These are phyloP conservation scores for Junonia oenone DNA, from an alignment of 2,888 invertebrate species.

Conservation along the genomic window DNA sequence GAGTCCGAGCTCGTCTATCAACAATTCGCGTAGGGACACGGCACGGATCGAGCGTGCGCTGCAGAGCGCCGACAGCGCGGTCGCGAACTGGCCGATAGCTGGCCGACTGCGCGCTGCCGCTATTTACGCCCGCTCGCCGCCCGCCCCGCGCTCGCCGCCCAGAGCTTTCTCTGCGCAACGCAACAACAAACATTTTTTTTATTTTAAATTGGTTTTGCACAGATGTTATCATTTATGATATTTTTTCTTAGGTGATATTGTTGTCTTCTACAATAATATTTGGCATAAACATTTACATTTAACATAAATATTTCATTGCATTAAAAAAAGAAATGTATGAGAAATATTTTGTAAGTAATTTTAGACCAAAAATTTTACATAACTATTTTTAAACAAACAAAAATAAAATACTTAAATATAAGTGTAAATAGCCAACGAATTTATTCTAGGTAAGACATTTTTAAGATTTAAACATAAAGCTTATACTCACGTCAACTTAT, in stretches of 20 bases:
- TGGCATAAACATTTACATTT: not conserved
- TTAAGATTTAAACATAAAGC: no score
- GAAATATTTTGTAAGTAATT: no score
- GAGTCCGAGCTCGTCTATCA: constrained; percentile 19
- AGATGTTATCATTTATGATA: constrained; percentile 11
- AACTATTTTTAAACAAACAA: no score
- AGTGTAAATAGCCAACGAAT: no score
- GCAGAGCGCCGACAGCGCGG: constrained; percentile 36
- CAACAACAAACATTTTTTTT: constrained; percentile 54
- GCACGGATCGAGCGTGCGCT: constrained; percentile 20
- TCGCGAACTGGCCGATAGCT: constrained; percentile 40
- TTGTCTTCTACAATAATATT: not conserved
- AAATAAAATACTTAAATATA: no score
- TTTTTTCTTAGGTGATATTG: not conserved
- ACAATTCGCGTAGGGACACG: constrained; percentile 8
- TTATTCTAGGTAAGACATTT: no score
- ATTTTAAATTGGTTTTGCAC: constrained; percentile 20
- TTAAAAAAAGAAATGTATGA: no score
- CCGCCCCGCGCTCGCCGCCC: constrained; percentile 49
- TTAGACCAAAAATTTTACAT: no score
- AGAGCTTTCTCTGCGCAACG: constrained; percentile 75
- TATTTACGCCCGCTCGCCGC: constrained; percentile 56
- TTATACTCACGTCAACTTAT: no score
- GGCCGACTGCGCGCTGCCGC: constrained; percentile 63
- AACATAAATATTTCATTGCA: no score